phyloP scores from a whole-genome alignment of 2,113 vertebrate genomes.

The Excalfactoria chinensis region DNA sequence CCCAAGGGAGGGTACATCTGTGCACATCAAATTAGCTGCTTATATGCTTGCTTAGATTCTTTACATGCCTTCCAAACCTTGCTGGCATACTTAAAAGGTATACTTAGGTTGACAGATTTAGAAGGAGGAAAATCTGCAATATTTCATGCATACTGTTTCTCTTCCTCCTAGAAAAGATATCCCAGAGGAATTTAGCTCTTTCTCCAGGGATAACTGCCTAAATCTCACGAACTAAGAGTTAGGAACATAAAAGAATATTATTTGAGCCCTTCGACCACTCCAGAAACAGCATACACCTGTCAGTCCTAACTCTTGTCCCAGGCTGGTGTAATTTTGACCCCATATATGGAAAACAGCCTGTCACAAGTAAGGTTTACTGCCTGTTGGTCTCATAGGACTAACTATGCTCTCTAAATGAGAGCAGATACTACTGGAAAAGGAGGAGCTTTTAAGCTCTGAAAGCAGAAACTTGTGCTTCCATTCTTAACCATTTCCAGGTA shows the following conservation, averaged over 20 bases:
- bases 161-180: background rate
- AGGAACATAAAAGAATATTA: background rate
- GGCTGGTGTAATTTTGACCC: background rate
- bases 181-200: background rate
- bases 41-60: slow-evolving; percentile 56
- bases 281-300: background rate
- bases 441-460: background rate
- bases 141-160: background rate
- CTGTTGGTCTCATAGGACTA: background rate
- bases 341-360: background rate
- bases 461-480: background rate
- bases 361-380: background rate
- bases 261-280: background rate
- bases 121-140: background rate
- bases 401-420: background rate
- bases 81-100: slow-evolving; percentile 36
- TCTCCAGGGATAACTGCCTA: background rate
- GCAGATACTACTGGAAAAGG: background rate
- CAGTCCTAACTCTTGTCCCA: background rate
- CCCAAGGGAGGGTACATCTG: slow-evolving; percentile 30
- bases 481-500: background rate
- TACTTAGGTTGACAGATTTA: slow-evolving; percentile 28
- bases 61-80: slow-evolving; percentile 48
- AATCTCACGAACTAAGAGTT: slow-evolving; percentile 2
- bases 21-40: slow-evolving; percentile 61